Evolutionary conservation across 2,888 invertebrate genomes (phyloP), one percentile per base, ranked within the genome.

Genomic region (Suillia variegata): DNA sequence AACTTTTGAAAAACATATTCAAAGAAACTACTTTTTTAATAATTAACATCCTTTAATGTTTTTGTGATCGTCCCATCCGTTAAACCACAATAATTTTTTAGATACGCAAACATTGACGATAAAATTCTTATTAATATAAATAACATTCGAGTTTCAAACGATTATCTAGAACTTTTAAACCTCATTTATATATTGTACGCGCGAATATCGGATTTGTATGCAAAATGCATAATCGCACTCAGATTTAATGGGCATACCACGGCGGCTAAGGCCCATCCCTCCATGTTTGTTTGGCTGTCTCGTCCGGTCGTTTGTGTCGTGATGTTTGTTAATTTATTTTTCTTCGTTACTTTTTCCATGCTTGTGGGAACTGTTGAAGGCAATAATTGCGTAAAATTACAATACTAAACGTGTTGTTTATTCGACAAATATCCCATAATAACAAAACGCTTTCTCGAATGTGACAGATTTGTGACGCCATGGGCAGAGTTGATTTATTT

Each of bases 351-450:
- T 20, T 54, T 54, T 58, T 45, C 38, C 58, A 58, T 58, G 58
- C 21, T 18, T 24, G 17, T 38, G 58, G 34, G 58, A 49, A 49
- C 34, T 53, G 34, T 48, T 18, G 26, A 53, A 51, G 21, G 42
- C 24, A 65, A 65, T 65, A 65, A 67, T 63, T 67, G 65, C 63
- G 56, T 63, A 51, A 65, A 67, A 65, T 67, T 67, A 62, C 59
- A 63, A 66, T 64, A 60, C 62, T 65, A 64, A 65, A 65, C 64
- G 65, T 59, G 63, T 65, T 67, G 48, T 48, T 48, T 48, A 48
- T 48, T 18, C 18, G 48, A 10, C 20, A 48, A 48, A 48, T 48
- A 48, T 10, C n/a, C 12, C 38, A 12, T 12, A 4, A 13, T 13
- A 38, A n/a, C 6, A 38, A 38, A 4, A 13, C 38, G 4, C n/a